phyloP scores from a whole-genome alignment of 2,113 vertebrate species.

The Laticauda laticaudata region DNA sequence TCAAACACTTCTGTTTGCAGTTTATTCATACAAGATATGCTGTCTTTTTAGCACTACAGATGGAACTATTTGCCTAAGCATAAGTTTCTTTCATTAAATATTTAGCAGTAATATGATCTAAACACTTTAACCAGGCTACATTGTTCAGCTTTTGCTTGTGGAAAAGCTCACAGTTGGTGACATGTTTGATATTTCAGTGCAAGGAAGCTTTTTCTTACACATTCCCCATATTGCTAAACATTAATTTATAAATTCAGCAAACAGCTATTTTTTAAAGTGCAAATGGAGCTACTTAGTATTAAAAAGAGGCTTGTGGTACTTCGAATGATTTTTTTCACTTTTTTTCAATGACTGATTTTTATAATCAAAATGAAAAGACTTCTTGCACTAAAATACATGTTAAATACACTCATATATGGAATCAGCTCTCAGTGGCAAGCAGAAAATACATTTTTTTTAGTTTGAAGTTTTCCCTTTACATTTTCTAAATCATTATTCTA shows the following conservation, averaged over 20 bases:
- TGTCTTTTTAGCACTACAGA: constrained; percentile 52
- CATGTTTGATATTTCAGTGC: constrained; percentile 48
- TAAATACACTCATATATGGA: background rate
- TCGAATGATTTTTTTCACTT: constrained; percentile 32
- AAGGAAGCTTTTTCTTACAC: constrained; percentile 48
- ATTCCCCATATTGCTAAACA: constrained; percentile 39
- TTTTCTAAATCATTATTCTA: background rate
- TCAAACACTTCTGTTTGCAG: constrained; percentile 61
- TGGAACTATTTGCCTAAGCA: constrained; percentile 60
- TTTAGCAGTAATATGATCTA: constrained; percentile 65
- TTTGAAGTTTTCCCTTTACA: background rate
- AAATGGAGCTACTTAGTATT: constrained; percentile 24
- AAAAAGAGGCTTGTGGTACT: constrained; percentile 33
- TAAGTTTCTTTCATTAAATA: constrained; percentile 68
- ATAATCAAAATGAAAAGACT: background rate
- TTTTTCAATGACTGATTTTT: constrained; percentile 29
- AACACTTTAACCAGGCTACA: constrained; percentile 57
- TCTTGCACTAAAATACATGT: background rate
- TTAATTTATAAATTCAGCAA: constrained; percentile 42
- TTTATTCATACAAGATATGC: constrained; percentile 63
- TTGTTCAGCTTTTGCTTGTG: constrained; percentile 46
- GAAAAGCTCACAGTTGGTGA: constrained; percentile 46
- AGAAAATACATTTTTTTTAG: background rate
- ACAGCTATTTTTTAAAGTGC: constrained; percentile 10
- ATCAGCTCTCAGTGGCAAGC: background rate